Base-by-base conservation (phyloP, 1,140 invertebrate genomes). In the Plodia interpunctella region DNA sequence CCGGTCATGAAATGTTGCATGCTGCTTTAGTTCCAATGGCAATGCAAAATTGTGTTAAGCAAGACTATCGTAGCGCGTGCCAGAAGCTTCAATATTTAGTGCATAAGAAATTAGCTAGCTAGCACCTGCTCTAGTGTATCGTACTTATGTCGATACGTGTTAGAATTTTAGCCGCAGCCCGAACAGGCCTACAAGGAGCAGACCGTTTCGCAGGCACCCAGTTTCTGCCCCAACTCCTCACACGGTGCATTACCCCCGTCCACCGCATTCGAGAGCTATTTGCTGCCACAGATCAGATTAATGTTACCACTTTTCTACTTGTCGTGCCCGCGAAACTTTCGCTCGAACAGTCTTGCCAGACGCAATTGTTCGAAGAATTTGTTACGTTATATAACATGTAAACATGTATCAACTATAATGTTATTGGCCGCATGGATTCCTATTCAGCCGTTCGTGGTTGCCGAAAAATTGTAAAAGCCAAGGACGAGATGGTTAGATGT, bases 211-310 rank as follows among this genome's bases (percentile, higher is more conserved):
- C 63, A 65, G 62, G 63, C 68, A 67, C 63, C 66, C 62, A 61
- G 69, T 83, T 83, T 84, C 76, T 79, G 77, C 72, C 76, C 75
- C 63, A 82, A 78, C 66, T 69, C 69, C 64, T 77, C 72, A 76
- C 71, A 83, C 84, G 82, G 74, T 75, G 77, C 80, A 87, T 85
- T 87, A 83, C 74, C 70, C 78, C 74, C 78, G 78, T 76, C 79
- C 79, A 80, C 78, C 75, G 70, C 80, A 82, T 78, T 80, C 73
- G 70, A 82, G 75, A 79, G 74, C 83, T 82, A 83, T 83, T 86
- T 78, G 78, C 76, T 73, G 73, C 68, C 74, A 65, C 76, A 78
- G 79, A 83, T 85, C 77, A 80, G 78, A 82, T 87, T 85, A 85
- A 87, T 85, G 80, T 76, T 67, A 65, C 73, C 79, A 85, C 76